Percentiles rank a stretch among this genome's conserved stretches.
phyloP scores from a whole-genome alignment of 2,888 invertebrate genomes.

The Erebia aethiops region DNA sequence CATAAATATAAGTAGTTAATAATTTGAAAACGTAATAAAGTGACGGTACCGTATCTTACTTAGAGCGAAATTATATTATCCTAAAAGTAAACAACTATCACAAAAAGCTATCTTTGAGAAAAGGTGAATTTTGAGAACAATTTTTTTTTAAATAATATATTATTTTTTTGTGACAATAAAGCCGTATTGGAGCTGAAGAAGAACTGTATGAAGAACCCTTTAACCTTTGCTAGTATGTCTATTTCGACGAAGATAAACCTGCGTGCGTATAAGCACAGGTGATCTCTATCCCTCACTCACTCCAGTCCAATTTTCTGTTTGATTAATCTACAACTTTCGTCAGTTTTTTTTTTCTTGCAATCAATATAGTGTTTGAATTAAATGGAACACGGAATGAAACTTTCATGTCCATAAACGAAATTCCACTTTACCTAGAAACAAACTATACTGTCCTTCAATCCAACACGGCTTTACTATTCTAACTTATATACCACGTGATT shows the following conservation, averaged over 20 bases:
- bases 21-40: conserved; percentile 43
- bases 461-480: conserved; percentile 9
- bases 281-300: no score
- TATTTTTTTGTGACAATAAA: conserved; percentile 2
- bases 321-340: no score
- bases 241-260: no score
- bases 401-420: no score
- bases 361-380: no score
- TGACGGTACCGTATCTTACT: conserved; percentile 35
- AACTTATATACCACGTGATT: background rate
- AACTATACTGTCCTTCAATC: background rate
- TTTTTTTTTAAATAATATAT: background rate
- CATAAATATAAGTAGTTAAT: conserved; percentile 24
- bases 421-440: no score
- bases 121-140: conserved; percentile 21
- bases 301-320: no score
- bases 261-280: no score
- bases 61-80: conserved; percentile 50
- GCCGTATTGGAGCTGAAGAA: background rate
- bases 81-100: conserved; percentile 70
- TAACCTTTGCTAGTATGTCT: no score
- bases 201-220: no score
- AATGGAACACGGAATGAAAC: no score
- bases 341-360: no score
- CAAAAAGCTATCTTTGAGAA: conserved; percentile 56